Base-by-base conservation (phyloP, 2,888 invertebrate genomes). In the Stenoptilia bipunctidactyla region DNA sequence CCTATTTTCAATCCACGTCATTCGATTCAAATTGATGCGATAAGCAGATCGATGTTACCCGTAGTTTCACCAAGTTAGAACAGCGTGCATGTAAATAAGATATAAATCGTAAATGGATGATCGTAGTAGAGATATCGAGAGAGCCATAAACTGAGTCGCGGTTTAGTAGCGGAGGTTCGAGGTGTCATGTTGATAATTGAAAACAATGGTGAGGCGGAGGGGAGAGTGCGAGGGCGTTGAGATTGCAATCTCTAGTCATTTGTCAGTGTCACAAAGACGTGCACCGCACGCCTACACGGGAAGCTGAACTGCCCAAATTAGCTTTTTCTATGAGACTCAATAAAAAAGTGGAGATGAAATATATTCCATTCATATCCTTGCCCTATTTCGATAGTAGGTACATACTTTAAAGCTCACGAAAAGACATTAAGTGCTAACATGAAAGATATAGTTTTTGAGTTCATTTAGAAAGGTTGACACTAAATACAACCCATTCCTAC, bases 161-260 rank as follows among this genome's bases (percentile, higher is more conserved):
- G 76, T 66, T 70, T 66, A 63, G 71, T 64, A 65, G 66, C 62
- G 55, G 59, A 68, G 64, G 48, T 56, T 67, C 66, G 60, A 70
- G 69, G 74, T 76, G 80, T 79, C 79, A 76, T 75, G 77, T 76
- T 59, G 59, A 79, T 82, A 82, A 82, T 82, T 82, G 82, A 82
- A 82, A 82, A 82, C 82, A 82, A 82, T 82, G 82, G 80, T 75
- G 65, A 61, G 61, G 59, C 58, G 64, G 70, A 67, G 65, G 73
- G 71, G 73, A 73, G 77, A 75, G 74, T 55, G 62, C 70, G 74
- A 77, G 77, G 80, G 85, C 83, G 82, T 75, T 85, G 82, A 88
- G 90, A 90, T 90, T 87, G 86, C 86, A 88, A 90, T 90, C 90
- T 89, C 75, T 79, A 74, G 82, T 89, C 89, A 90, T 90, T 90